Conservation (phyloP, 2,888 invertebrate genomes). For the Panzeria rudis region DNA sequence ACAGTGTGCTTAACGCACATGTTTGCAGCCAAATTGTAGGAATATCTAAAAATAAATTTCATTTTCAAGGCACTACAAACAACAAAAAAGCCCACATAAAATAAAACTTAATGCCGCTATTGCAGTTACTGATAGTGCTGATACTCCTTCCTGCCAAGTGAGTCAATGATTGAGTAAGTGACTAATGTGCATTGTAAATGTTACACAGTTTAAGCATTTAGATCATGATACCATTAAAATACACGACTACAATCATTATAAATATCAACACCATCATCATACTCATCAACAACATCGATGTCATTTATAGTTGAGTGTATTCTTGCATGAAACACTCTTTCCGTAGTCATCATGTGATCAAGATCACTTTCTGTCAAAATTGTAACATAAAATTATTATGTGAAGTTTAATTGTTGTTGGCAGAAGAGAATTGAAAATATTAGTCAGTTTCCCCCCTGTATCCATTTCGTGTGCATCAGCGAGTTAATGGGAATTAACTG, state of each 20-base stretch:
- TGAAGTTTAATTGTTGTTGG: slow-evolving; percentile 71
- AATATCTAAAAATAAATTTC: slow-evolving; percentile 59
- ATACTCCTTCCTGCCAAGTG: background rate
- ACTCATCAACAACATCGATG: slow-evolving; percentile 29
- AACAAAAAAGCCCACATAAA: background rate
- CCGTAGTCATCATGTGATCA: slow-evolving; percentile 63
- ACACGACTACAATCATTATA: slow-evolving; percentile 11
- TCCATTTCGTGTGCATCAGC: slow-evolving; percentile 2
- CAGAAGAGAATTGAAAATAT: slow-evolving; percentile 57
- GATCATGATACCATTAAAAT: slow-evolving; percentile 58
- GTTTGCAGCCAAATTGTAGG: slow-evolving; percentile 51
- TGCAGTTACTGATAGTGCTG: slow-evolving; percentile 11
- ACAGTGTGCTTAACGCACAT: slow-evolving; percentile 19
- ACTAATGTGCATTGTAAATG: slow-evolving; percentile 48
- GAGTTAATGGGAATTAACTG: slow-evolving; percentile 60
- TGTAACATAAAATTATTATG: slow-evolving; percentile 64
- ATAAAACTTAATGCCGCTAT: background rate
- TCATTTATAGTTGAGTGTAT: slow-evolving; percentile 25
- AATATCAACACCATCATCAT: slow-evolving; percentile 36
- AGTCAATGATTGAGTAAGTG: slow-evolving; percentile 47
- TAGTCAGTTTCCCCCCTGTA: background rate
- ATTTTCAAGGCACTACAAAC: slow-evolving; percentile 8
- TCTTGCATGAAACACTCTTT: slow-evolving; percentile 3
- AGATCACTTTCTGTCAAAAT: slow-evolving; percentile 73
- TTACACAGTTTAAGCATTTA: slow-evolving; percentile 64